Base-by-base conservation (phyloP, 23 tunicate species). In the Trididemnum nubilum region DNA sequence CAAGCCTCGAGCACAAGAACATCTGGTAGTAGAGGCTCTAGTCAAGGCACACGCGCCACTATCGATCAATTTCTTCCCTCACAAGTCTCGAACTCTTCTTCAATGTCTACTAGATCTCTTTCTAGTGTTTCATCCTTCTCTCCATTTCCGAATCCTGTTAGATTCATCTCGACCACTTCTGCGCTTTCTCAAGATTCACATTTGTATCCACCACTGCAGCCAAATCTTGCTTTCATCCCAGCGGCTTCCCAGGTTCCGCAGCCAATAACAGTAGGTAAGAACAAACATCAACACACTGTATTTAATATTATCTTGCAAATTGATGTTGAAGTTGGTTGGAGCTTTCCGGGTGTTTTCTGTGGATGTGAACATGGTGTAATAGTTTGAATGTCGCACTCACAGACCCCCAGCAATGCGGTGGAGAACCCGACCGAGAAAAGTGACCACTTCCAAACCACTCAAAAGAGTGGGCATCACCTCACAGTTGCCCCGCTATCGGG, bases 1-100 rank as follows among this genome's bases (percentile, higher is more conserved):
- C 34, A 64, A 35, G 83, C 83, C 64, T 80, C 83, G 23, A 80
- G 73, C 25, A 80, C 83, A 1, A 51, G 52, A 3, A 29, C 83
- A 69, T 69, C 74, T 3, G 36, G 5, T 24, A 9, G 24, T 15
- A 44, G 54, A 7, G 9, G 54, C 54, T 44, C 54, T 15, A 44
- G 54, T 44, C 12, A 44, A 7, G 54, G 9, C 15, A 15, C 54
- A 9, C 9, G 15, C 12, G 12, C 9, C 12, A 7, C 54, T 7
- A 15, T 44, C 12, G 54, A 44, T 44, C 54, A 44, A 15, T 44
- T 15, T 44, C 54, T 44, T 44, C 15, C 54, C 15, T 44, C 54
- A 7, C 54, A 44, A 15, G 54, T 44, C 9, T n/a, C n/a, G n/a
- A n/a, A n/a, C n/a, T n/a, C n/a, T n/a, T 7, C 54, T 44, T 44